Conservation (phyloP, 2,888 invertebrate species). For the Eupithecia subumbrata region DNA sequence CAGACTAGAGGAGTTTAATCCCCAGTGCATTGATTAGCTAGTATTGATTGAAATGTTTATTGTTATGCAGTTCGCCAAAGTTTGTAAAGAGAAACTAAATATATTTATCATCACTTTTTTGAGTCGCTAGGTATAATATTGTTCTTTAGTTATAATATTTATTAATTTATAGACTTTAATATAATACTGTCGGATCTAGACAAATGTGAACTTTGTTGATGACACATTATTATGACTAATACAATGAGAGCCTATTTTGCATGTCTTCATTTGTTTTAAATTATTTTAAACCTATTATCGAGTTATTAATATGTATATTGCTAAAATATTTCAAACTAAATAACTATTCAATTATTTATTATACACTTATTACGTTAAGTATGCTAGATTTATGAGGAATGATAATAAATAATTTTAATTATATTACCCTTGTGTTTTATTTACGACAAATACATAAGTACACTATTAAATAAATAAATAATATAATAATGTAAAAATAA, state of each 20-base stretch:
- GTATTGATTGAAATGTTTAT: slow-evolving; percentile 59
- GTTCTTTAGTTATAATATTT: slow-evolving; percentile 59
- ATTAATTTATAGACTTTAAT: slow-evolving; percentile 56
- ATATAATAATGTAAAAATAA: slow-evolving; percentile 10
- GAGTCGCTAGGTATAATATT: slow-evolving; percentile 70
- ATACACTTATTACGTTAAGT: slow-evolving; percentile 85
- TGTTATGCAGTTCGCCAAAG: slow-evolving; percentile 81
- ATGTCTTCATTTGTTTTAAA: slow-evolving; percentile 71
- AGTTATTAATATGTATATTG: slow-evolving; percentile 79
- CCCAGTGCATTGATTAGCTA: slow-evolving; percentile 52
- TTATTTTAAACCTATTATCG: slow-evolving; percentile 72
- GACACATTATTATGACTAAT: slow-evolving; percentile 71
- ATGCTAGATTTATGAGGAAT: slow-evolving; percentile 85
- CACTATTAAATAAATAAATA: background rate
- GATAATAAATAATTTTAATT: slow-evolving; percentile 86
- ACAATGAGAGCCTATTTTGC: slow-evolving; percentile 81
- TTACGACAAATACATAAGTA: slow-evolving; percentile 19
- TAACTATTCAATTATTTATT: slow-evolving; percentile 84
- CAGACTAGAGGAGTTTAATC: slow-evolving; percentile 42
- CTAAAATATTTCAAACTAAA: slow-evolving; percentile 83
- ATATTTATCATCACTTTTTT: slow-evolving; percentile 71
- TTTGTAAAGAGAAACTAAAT: slow-evolving; percentile 73
- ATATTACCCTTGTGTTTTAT: slow-evolving; percentile 80
- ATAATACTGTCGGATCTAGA: slow-evolving; percentile 49
- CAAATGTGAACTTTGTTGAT: slow-evolving; percentile 61